phyloP scores from a whole-genome alignment of 1,140 invertebrate genomes.

The Antheraea mylitta region DNA sequence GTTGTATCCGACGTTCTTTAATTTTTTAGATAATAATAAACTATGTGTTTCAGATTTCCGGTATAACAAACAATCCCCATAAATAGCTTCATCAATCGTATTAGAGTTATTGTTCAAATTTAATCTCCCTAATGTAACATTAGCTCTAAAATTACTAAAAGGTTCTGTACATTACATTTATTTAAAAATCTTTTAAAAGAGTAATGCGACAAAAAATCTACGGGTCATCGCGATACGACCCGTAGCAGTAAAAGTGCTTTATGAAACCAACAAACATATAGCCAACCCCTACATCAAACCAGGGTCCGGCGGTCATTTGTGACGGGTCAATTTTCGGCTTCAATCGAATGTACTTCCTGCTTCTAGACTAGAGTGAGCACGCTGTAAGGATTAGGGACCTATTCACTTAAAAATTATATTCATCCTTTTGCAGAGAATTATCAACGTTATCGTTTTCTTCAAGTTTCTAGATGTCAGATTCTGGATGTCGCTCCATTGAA shows the following conservation, averaged over 20 bases:
- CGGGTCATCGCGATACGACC: not conserved
- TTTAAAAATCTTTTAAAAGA: not conserved
- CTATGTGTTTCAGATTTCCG: too few species aligned
- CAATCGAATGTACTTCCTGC: constrained; percentile 21
- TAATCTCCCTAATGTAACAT: too few species aligned
- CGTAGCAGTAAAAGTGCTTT: not conserved
- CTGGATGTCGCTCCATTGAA: too few species aligned
- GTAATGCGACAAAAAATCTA: not conserved
- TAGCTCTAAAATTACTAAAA: not conserved
- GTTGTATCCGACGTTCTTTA: too few species aligned
- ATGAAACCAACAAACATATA: not conserved
- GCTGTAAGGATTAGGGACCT: not conserved
- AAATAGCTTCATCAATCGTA: too few species aligned
- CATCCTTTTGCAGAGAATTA: too few species aligned
- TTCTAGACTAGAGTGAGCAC: not conserved
- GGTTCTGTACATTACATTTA: not conserved
- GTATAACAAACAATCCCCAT: too few species aligned
- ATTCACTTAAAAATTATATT: not conserved
- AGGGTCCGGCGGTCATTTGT: constrained; percentile 6
- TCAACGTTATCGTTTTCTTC: too few species aligned
- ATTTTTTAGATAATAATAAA: too few species aligned
- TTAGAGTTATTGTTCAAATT: too few species aligned
- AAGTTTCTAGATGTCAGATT: too few species aligned
- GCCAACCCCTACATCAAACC: not conserved
- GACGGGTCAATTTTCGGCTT: constrained; percentile 21